Conservation (phyloP, 2,888 invertebrate species). For the Protophormia terraenovae region DNA sequence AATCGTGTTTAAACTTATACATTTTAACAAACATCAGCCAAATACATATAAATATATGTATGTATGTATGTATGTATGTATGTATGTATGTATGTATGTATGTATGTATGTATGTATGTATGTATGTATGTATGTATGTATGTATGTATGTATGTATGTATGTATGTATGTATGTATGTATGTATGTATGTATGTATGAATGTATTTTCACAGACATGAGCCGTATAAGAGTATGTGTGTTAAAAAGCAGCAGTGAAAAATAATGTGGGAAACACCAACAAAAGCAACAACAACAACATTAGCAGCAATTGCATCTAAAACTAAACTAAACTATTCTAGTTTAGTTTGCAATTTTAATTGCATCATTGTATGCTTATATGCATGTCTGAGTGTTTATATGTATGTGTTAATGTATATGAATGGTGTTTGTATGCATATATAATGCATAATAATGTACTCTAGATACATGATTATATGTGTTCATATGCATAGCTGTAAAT, state of each 20-base stretch:
- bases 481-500: not conserved
- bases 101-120: not conserved
- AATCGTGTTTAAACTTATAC: constrained; percentile 40
- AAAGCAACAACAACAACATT: constrained; percentile 4
- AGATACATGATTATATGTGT: constrained; percentile 34
- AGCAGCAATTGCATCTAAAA: constrained; percentile 61
- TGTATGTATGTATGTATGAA: not conserved
- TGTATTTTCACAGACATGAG: not conserved
- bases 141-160: not conserved
- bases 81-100: not conserved
- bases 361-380: constrained; percentile 52
- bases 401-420: not conserved
- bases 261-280: constrained; percentile 26
- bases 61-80: not conserved
- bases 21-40: not conserved
- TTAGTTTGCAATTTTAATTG: constrained; percentile 67
- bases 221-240: not conserved
- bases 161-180: not conserved
- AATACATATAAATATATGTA: not conserved
- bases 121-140: not conserved
- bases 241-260: constrained; percentile 39
- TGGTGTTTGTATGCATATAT: not conserved
- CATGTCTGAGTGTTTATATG: constrained; percentile 11
- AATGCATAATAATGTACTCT: constrained; percentile 55
- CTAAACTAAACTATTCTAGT: constrained; percentile 58